A percentile compares a stretch with the other conserved stretches of the same genome.
These are phyloP conservation scores for Brachypteracias leptosomus DNA, from an alignment of 2,113 vertebrate genomes.

Conservation along the genomic window DNA sequence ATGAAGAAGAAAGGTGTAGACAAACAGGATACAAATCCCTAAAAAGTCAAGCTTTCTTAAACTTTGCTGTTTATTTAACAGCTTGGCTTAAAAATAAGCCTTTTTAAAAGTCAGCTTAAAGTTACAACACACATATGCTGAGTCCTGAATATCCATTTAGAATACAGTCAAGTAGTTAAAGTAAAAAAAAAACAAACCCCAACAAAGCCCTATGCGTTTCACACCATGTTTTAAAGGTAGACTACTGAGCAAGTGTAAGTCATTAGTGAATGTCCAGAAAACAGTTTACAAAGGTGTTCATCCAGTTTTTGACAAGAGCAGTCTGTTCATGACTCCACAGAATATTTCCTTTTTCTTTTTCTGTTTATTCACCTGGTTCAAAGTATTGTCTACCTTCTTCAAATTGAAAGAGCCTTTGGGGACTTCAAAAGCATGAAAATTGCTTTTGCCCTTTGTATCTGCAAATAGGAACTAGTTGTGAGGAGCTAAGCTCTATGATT, in stretches of 20 bases:
- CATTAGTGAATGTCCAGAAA: not conserved
- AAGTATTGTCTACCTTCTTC: not conserved
- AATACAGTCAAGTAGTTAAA: not conserved
- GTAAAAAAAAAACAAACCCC: not conserved
- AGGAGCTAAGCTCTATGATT: not conserved
- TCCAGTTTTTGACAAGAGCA: conserved; percentile 14
- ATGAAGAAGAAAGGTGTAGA: not conserved
- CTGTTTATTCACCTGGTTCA: conserved; percentile 47
- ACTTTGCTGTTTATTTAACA: not conserved
- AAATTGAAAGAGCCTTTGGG: not conserved
- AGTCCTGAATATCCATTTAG: not conserved
- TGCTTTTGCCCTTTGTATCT: not conserved
- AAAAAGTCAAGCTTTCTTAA: not conserved
- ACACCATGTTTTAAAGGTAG: not conserved
- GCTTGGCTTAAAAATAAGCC: not conserved
- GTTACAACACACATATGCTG: not conserved
- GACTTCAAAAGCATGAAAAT: not conserved
- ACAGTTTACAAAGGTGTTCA: not conserved
- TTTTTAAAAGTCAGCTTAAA: not conserved
- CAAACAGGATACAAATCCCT: not conserved
- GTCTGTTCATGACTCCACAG: not conserved
- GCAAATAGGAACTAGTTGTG: not conserved
- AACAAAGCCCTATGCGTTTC: not conserved
- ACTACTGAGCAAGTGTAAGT: not conserved
- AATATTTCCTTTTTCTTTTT: not conserved